Evolutionary conservation across 2,113 vertebrate genomes (phyloP), one percentile per base, ranked within the genome.

Genomic region (Indri indri): DNA sequence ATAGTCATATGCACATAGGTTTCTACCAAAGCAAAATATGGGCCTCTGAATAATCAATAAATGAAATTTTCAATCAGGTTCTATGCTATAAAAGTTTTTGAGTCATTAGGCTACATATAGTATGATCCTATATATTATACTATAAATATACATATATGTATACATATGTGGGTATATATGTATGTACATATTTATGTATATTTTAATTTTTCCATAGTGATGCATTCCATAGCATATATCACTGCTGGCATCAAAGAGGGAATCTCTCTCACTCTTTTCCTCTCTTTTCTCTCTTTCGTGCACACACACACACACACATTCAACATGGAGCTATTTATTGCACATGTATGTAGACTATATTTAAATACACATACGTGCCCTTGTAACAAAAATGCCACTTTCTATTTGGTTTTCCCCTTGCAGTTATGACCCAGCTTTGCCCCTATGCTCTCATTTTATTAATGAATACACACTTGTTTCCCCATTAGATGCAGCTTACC

Each of bases 371-470:
- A 77, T 59, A 47, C 22, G 73, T 66, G 57, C 18, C 32, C 80
- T 91, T 63, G 66, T 37, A 50, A 83, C 86, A 70, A 63, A 68
- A 86, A 22, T 25, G n/a, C 42, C 50, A 88, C 77, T 71, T 79
- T 71, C 73, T 80, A 11, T 59, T 68, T 73, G 81, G 23, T 68
- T 88, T 68, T 16, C 32, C 70, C 73, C 47, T 45, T 80, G 32
- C 34, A 22, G 37, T 93, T 87, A 42, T 32, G 84, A 91, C 52
- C 47, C 59, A 18, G 74, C 85, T 54, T 17, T 11, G 17, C 37
- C 54, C 45, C 11, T 63, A 80, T 88, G 47, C 81, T 81, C 83
- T 76, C 85, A 65, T 91, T 88, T 95, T 92, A 97, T 87, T 80
- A 95, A 96, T 96, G 88, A 94, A 81, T 30, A 73, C 1, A 12